Percentiles rank a stretch among this genome's conserved stretches.
Evolutionary conservation across 2,113 vertebrate species (phyloP).

Genomic region (Prinia subflava): DNA sequence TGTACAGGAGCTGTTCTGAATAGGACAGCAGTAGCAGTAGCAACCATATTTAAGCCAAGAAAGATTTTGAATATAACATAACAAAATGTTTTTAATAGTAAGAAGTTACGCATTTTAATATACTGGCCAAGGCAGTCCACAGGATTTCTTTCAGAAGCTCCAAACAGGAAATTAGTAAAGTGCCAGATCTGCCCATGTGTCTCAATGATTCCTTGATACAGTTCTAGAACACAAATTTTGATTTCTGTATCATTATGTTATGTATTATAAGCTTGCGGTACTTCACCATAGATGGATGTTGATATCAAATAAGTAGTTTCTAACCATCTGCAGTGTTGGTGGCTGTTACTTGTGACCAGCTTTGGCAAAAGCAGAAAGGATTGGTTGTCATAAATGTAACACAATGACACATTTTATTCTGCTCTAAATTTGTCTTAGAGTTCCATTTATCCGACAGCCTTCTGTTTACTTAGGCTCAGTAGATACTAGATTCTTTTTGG

Average conservation of each 20-base stretch:
- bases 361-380: not conserved
- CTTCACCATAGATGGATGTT: not conserved
- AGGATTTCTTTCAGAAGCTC: not conserved
- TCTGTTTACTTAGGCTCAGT: not conserved
- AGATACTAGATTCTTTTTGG: not conserved
- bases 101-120: not conserved
- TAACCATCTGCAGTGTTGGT: not conserved
- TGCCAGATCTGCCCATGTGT: not conserved
- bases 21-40: not conserved
- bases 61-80: not conserved
- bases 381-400: not conserved
- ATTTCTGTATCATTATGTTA: not conserved
- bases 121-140: not conserved
- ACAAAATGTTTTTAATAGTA: not conserved
- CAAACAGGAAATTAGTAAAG: not conserved
- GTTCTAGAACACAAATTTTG: not conserved
- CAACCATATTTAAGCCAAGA: not conserved
- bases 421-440: not conserved
- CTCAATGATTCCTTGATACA: not conserved
- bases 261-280: not conserved
- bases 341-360: not conserved
- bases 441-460: not conserved
- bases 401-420: not conserved
- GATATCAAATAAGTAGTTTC: not conserved
- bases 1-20: not conserved